Conservation (phyloP, 2,888 invertebrate genomes). For the Acheta domesticus region DNA sequence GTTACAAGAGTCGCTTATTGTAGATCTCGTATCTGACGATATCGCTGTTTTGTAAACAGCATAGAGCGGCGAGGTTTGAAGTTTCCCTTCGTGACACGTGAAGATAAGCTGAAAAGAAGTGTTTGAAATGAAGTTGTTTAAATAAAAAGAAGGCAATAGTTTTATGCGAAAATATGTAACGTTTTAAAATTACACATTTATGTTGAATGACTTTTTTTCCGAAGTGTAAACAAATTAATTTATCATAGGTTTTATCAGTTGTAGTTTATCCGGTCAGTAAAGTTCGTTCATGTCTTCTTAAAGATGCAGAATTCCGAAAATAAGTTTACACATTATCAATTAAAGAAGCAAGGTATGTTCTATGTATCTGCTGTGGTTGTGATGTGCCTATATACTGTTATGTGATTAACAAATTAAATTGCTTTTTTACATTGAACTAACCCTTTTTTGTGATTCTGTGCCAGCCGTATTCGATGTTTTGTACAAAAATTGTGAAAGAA, state of each 20-base stretch:
- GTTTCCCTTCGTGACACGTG: background rate
- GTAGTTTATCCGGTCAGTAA: too few species aligned
- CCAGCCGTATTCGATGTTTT: background rate
- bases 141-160: background rate
- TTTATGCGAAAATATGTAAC: background rate
- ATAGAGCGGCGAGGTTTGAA: constrained; percentile 4
- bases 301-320: background rate
- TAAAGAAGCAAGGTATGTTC: background rate
- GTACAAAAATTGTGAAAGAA: background rate
- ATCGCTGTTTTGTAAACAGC: background rate
- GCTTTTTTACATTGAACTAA: background rate
- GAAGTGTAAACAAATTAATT: too few species aligned
- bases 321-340: background rate
- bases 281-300: background rate
- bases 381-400: background rate
- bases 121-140: background rate
- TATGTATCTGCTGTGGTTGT: background rate
- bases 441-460: too few species aligned
- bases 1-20: too few species aligned
- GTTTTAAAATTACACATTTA: background rate
- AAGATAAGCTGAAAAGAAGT: background rate
- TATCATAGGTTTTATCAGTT: too few species aligned
- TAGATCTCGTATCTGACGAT: too few species aligned
- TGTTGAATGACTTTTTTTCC: background rate
- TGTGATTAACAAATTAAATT: background rate